These are phyloP conservation scores for Pristionchus arcanus DNA, from an alignment of 2,888 invertebrate species.

Conservation along the genomic window DNA sequence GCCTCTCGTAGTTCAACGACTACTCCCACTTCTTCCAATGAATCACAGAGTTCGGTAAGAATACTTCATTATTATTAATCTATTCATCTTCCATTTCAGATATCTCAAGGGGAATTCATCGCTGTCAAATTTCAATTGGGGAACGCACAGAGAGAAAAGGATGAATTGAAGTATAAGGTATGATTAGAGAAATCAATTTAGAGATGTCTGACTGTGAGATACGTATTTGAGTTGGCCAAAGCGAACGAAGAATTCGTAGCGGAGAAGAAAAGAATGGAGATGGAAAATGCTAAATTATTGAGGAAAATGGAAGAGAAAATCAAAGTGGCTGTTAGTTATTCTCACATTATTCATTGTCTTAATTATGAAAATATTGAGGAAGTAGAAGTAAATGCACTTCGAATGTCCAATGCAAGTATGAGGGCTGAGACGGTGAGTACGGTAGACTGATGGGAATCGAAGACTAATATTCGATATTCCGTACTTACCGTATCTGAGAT, in stretches of 20 bases:
- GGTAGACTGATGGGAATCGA: background rate
- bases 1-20: background rate
- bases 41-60: background rate
- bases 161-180: background rate
- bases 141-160: constrained; percentile 37
- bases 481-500: background rate
- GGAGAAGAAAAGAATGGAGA: constrained; percentile 44
- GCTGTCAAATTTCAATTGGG: constrained; percentile 8
- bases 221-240: constrained; percentile 5
- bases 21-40: constrained; percentile 25
- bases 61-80: background rate
- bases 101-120: constrained; percentile 23
- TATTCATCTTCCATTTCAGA: background rate
- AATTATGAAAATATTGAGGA: background rate
- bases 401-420: constrained; percentile 10
- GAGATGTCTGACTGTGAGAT: no score
- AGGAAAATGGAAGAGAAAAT: background rate
- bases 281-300: background rate
- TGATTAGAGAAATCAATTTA: no score
- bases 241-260: background rate
- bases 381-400: background rate
- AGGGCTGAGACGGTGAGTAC: background rate
- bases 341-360: background rate
- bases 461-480: background rate
- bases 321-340: constrained; percentile 35